Conservation (phyloP, 2,888 invertebrate genomes). For the Archaeoteleia sp. region DNA sequence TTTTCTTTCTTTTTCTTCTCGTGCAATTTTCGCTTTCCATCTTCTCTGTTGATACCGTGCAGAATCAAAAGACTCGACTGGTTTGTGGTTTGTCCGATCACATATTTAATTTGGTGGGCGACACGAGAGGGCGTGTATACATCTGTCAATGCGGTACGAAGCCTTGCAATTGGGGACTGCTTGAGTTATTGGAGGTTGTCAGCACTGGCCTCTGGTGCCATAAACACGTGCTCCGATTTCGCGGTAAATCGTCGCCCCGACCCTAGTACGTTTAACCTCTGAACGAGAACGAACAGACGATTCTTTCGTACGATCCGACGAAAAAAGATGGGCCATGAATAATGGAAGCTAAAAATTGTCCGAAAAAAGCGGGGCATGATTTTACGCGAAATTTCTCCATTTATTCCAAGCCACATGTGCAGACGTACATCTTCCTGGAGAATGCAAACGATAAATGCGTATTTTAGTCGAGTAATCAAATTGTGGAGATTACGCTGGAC, state of each 20-base stretch:
- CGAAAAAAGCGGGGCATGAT: conserved; percentile 34
- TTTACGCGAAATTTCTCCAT: conserved; percentile 29
- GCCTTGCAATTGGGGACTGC: conserved; percentile 65
- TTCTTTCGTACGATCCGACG: conserved; percentile 18
- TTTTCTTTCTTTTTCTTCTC: conserved; percentile 32
- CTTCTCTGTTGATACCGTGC: conserved; percentile 41
- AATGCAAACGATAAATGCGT: too few relatives aligned
- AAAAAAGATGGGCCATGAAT: conserved; percentile 41
- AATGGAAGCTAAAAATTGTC: conserved; percentile 47
- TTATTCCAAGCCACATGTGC: conserved; percentile 22
- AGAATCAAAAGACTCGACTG: conserved; percentile 51
- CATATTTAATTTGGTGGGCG: conserved; percentile 68
- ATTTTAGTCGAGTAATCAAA: too few relatives aligned
- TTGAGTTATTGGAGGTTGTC: conserved; percentile 70
- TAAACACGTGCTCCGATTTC: conserved; percentile 70
- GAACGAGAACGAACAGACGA: conserved; percentile 3
- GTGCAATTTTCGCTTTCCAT: conserved; percentile 43
- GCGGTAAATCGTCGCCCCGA: conserved; percentile 66
- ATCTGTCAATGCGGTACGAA: conserved; percentile 68
- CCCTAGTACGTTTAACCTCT: conserved; percentile 34
- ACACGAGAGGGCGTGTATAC: conserved; percentile 69
- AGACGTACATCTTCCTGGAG: conserved; percentile 5
- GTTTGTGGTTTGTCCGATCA: conserved; percentile 51
- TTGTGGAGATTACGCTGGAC: too few relatives aligned
- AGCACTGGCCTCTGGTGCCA: conserved; percentile 65